Evolutionary conservation across 2,797 vertebrate species (phyloP), one percentile per base, ranked within the genome.

Genomic region (Dallia pectoralis): DNA sequence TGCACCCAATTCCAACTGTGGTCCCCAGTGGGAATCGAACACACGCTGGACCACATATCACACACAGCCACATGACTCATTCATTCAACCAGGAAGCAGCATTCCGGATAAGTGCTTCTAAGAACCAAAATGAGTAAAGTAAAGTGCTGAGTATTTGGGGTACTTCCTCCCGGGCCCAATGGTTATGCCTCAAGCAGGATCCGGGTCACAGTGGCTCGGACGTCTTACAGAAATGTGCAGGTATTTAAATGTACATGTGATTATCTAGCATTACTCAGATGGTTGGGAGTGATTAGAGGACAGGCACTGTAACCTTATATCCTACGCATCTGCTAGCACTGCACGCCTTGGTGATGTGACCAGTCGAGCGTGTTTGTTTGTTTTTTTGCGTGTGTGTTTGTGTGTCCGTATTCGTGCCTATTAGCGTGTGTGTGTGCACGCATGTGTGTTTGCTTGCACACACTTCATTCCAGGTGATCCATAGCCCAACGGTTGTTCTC

Each of bases 401-500:
- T 47, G 44, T 25, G 6, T 22, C 33, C 44, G 65, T 47, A 25
- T 49, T 14, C 9, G 44, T 49, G 67, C 7, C 47, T 69, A 48
- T 16, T 25, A 30, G 47, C 9, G 47, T 49, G 25, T 19, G 27
- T 25, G 27, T 19, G 47, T 49, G 25, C 11, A 16, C 19, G 27
- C 11, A 2, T 3, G 56, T 27, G 56, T 61, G 33, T 33, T 19
- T n/a, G n/a, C n/a, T n/a, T n/a, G n/a, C 25, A 44, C 47, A n/a
- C 68, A 19, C 70, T 81, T 71, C 33, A 19, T 53, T 72, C 71
- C 79, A 80, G 69, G 64, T 72, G 72, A 73, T 61, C 72, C 69
- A 44, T 48, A 76, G 72, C 56, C 66, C 29, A 78, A 30, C 77
- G 67, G 78, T 72, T 80, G 73, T 61, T 51, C 79, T 74, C 53